Evolutionary conservation across 2,113 vertebrate genomes (phyloP).

Genomic region (Ailuropoda melanoleuca): DNA sequence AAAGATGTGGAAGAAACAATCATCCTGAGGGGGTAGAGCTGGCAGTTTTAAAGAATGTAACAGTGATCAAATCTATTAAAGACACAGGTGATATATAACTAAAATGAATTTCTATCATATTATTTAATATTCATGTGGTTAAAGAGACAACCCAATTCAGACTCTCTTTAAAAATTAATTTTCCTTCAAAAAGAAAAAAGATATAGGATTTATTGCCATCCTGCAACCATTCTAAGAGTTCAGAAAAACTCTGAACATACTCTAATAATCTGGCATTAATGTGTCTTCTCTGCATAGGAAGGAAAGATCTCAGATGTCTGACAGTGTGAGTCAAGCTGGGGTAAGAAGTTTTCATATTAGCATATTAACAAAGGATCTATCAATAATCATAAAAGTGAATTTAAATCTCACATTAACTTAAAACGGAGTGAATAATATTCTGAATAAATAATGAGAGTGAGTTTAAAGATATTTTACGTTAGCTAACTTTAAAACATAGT

Average conservation of each 20-base stretch:
- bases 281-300: background rate
- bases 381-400: background rate
- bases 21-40: background rate
- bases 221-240: background rate
- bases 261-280: background rate
- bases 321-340: background rate
- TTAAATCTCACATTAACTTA: background rate
- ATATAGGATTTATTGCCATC: background rate
- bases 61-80: background rate
- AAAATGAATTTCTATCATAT: background rate
- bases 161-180: background rate
- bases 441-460: background rate
- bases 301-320: background rate
- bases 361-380: background rate
- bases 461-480: background rate
- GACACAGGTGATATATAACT: background rate
- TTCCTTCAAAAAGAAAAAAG: background rate
- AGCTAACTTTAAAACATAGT: background rate
- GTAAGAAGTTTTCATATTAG: background rate
- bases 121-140: background rate
- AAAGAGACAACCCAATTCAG: background rate
- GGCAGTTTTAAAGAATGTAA: background rate
- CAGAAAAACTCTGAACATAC: background rate
- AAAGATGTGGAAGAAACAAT: background rate
- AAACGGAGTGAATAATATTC: background rate